Conservation (phyloP, 2,888 invertebrate species). For the Pseudeuparius sepicola region DNA sequence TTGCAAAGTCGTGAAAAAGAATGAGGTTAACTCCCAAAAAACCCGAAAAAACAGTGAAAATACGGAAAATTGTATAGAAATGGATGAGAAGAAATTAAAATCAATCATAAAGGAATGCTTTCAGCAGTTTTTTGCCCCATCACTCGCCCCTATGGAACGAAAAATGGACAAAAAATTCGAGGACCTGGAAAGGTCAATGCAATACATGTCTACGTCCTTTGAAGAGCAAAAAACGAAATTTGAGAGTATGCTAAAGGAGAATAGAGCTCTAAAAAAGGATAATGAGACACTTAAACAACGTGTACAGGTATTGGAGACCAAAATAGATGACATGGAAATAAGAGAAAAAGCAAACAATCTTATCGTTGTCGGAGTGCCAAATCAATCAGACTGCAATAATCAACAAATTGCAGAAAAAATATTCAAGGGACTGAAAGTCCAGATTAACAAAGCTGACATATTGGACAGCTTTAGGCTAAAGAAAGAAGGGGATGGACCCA, state of each 20-base stretch:
- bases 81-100: conserved; percentile 11
- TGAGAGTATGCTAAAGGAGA: conserved; percentile 5
- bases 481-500: no score
- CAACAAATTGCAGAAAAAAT: conserved; percentile 6
- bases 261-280: conserved; percentile 11
- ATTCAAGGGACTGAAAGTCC: conserved; percentile 2
- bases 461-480: conserved; percentile 3
- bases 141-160: conserved; percentile 7
- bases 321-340: conserved; percentile 10
- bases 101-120: conserved; percentile 7
- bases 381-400: conserved; percentile 7
- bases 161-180: conserved; percentile 6
- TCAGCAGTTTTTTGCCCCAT: no score
- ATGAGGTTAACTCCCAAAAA: conserved; percentile 11
- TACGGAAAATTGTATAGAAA: no score
- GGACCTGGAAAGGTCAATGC: conserved; percentile 10
- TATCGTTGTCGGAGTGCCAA: conserved; percentile 12
- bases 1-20: conserved; percentile 7
- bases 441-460: conserved; percentile 1
- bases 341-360: conserved; percentile 13
- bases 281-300: conserved; percentile 10
- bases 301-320: conserved; percentile 9
- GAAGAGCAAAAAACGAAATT: conserved; percentile 12
- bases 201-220: conserved; percentile 13
- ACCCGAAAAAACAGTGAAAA: not conserved